Evolutionary conservation across 2,888 invertebrate genomes (phyloP).

Genomic region (Stegophylla sp.): DNA sequence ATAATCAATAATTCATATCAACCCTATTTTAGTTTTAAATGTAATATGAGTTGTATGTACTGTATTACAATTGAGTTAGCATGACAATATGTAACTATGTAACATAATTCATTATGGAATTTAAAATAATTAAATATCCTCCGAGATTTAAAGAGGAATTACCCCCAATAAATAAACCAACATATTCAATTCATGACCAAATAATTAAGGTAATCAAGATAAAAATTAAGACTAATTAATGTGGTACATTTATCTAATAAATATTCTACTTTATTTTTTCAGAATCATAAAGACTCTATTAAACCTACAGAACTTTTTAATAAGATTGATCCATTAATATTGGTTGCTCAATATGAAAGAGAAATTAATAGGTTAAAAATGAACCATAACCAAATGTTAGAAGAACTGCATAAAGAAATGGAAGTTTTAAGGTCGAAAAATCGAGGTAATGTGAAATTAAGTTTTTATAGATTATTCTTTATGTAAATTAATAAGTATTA

Average conservation of each 20-base stretch:
- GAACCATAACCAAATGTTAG: conserved; percentile 45
- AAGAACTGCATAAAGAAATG: conserved; percentile 41
- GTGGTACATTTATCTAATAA: not conserved
- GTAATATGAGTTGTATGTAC: not conserved
- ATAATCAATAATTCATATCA: conserved; percentile 52
- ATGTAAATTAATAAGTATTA: too few relatives aligned
- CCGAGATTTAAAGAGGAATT: conserved; percentile 44
- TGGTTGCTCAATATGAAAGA: conserved; percentile 54
- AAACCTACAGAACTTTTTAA: conserved; percentile 23
- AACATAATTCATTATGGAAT: conserved; percentile 40
- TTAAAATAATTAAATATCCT: conserved; percentile 27
- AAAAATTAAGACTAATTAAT: not conserved
- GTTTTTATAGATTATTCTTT: too few relatives aligned
- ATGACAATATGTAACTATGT: conserved; percentile 2
- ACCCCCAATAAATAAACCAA: conserved; percentile 46
- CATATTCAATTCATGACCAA: conserved; percentile 13
- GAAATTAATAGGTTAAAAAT: conserved; percentile 44
- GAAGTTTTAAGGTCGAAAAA: conserved; percentile 44
- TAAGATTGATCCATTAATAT: conserved; percentile 49
- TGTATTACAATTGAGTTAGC: not conserved
- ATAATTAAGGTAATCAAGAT: conserved; percentile 34
- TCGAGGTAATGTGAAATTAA: conserved; percentile 20
- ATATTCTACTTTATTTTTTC: too few relatives aligned
- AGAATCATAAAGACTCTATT: conserved; percentile 14
- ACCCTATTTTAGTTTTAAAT: conserved; percentile 39